These are phyloP conservation scores for Protonemura montana DNA, from an alignment of 2,888 invertebrate genomes.

Conservation along the genomic window DNA sequence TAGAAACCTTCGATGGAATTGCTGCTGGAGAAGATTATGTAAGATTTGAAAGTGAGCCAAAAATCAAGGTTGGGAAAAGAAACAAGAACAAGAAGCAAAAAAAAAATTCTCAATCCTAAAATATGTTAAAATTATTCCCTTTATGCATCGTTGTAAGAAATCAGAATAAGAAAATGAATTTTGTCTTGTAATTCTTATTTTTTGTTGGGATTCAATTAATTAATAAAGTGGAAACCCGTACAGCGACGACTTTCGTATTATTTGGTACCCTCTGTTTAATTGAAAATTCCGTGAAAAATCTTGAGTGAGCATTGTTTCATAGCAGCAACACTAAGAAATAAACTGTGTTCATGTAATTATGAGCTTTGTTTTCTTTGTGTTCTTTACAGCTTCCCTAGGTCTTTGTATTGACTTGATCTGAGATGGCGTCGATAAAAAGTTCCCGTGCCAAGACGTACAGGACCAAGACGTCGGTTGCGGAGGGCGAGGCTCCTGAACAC, in stretches of 20 bases:
- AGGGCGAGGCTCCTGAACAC: constrained; percentile 54
- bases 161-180: too few relatives aligned
- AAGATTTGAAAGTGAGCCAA: neutral
- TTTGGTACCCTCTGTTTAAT: too few relatives aligned
- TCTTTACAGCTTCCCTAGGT: neutral
- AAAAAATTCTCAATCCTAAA: constrained; percentile 30
- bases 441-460: constrained; percentile 46
- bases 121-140: too few relatives aligned
- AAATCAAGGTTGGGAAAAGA: neutral
- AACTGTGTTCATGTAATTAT: neutral
- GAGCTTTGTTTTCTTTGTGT: neutral
- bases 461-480: constrained; percentile 38
- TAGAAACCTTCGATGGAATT: neutral
- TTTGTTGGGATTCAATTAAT: too few relatives aligned
- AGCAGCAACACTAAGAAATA: too few relatives aligned
- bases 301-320: too few relatives aligned
- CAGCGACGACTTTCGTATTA: too few relatives aligned
- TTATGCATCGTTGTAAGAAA: too few relatives aligned
- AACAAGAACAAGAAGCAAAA: constrained; percentile 3
- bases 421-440: constrained; percentile 45
- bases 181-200: too few relatives aligned
- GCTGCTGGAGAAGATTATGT: neutral
- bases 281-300: too few relatives aligned
- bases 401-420: neutral
- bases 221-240: too few relatives aligned